These are phyloP conservation scores for Micronycteris hirsuta DNA, from an alignment of 2,113 vertebrate genomes.

Conservation along the genomic window DNA sequence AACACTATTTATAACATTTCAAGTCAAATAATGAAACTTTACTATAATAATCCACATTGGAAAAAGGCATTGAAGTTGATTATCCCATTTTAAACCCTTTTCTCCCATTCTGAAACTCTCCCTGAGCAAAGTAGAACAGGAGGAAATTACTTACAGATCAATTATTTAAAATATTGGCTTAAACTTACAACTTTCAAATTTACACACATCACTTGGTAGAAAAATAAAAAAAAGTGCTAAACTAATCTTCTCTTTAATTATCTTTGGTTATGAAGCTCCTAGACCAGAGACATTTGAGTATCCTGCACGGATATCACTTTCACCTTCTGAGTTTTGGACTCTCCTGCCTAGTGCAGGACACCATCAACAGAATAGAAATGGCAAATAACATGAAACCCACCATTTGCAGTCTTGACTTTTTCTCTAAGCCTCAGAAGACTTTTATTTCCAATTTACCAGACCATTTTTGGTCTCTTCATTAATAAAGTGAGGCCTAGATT, in stretches of 20 bases:
- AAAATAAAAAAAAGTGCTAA: constrained; percentile 8
- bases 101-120: background rate
- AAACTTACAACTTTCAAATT: constrained; percentile 19
- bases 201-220: background rate
- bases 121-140: background rate
- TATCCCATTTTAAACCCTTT: constrained; percentile 33
- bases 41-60: constrained; percentile 4
- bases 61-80: background rate
- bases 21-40: constrained; percentile 32
- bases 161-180: constrained; percentile 33
- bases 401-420: background rate
- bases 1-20: constrained; percentile 9
- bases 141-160: background rate
- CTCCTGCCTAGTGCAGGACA: background rate
- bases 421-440: constrained; percentile 18
- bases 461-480: background rate
- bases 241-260: background rate
- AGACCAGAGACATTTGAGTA: background rate
- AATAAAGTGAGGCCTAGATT: background rate
- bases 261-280: background rate
- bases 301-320: background rate
- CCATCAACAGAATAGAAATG: constrained; percentile 30
- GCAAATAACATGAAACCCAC: background rate
- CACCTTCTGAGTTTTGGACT: background rate
- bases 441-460: constrained; percentile 15